Base-by-base conservation (phyloP, 1,140 invertebrate species). In the Drosophila gunungcola region DNA sequence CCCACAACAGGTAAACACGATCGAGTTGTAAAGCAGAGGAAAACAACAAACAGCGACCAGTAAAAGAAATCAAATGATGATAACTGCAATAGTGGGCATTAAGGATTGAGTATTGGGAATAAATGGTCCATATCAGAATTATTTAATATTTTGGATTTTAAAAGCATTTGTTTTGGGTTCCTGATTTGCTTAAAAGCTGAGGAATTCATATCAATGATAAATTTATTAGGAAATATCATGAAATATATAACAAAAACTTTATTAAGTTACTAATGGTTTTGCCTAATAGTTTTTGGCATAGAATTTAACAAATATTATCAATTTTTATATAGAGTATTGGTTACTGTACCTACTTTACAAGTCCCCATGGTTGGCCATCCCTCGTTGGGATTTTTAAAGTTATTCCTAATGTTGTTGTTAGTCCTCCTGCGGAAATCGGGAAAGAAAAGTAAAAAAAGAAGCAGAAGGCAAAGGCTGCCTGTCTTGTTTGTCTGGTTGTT, bases 1-100 rank as follows among this genome's bases (percentile, higher is more conserved):
- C 82, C 82, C 75, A 82, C 82, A 86, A 82, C 55, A 81, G 74
- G 55, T 72, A 62, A 79, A 80, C 81, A 84, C 82, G 82, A 85
- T 86, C 78, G 69, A 85, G 68, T 82, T 85, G 82, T 85, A 63
- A 38, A 73, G 54, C 41, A 51, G 43, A 34, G 43, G 29, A 60
- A 39, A 73, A 72, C 52, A 72, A 58, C 52, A 38, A 42, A 69
- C 42, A 38, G 39, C 41, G 57, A 41, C 29, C 39, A 73, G 42
- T 43, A 51, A 32, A 45, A 56, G 75, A 77, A 79, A 76, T 88
- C 74, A 89, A 83, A 83, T 83, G 82, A 88, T 89, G 83, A 89
- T 89, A 88, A 77, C 80, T 88, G 67, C 55, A 68, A 49, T 49
- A 13, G 21, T 41, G 21, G 64, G 67, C 27, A 21, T 5, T n/a